Conservation (phyloP, 1,140 invertebrate genomes). For the Sipha flava region DNA sequence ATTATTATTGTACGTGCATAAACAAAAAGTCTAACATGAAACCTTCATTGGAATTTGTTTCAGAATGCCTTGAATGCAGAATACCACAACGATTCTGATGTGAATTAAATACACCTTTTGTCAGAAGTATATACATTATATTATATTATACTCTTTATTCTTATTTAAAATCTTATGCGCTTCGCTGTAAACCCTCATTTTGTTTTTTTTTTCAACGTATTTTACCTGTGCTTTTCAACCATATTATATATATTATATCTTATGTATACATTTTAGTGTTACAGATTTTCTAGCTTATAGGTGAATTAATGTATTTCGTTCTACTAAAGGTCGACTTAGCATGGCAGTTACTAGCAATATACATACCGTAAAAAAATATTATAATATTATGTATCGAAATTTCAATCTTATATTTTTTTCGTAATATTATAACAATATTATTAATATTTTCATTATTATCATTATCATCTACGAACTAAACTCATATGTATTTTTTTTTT, state of each 20-base stretch:
- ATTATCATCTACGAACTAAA: too few species aligned
- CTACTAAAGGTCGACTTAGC: too few species aligned
- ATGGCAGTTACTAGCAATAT: too few species aligned
- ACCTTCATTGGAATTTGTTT: neutral
- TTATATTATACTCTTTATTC: neutral
- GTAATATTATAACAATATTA: too few species aligned
- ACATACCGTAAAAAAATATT: too few species aligned
- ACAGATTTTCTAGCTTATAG: too few species aligned
- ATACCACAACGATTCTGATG: conserved; percentile 11
- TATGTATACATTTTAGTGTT: neutral
- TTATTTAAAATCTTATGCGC: neutral
- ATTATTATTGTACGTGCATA: neutral
- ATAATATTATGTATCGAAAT: too few species aligned
- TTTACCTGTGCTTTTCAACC: neutral
- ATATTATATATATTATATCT: neutral
- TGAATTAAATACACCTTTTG: neutral
- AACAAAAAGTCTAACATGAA: neutral
- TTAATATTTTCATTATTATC: neutral
- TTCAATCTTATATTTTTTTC: too few species aligned
- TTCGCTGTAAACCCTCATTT: neutral
- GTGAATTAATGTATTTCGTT: too few species aligned
- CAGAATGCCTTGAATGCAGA: conserved; percentile 20
- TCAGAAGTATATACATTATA: neutral
- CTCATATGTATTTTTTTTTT: too few species aligned
- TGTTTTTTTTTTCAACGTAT: neutral